A percentile compares a stretch with the other conserved stretches of the same genome.
Evolutionary conservation across 2,888 invertebrate species (phyloP).

Genomic region (Chaetoderma sp.): DNA sequence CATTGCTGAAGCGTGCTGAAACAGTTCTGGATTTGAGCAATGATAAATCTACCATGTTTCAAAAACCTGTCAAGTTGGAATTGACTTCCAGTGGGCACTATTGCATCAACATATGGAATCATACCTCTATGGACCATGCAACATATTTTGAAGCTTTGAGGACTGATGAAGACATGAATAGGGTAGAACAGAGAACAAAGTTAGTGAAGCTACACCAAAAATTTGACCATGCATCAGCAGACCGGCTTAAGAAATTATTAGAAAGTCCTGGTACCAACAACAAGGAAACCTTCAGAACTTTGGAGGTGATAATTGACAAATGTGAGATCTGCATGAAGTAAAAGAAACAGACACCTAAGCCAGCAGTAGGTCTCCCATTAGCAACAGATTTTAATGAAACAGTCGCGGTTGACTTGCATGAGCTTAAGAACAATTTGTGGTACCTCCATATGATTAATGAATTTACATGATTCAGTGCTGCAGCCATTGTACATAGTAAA

Average conservation of each 20-base stretch:
- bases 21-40: constrained; percentile 13
- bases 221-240: constrained; percentile 22
- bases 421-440: neutral
- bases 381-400: constrained; percentile 3
- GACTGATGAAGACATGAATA: constrained; percentile 1
- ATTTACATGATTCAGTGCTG: constrained; percentile 11
- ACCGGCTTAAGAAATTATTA: constrained; percentile 3
- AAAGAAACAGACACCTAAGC: constrained; percentile 11
- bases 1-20: constrained; percentile 17
- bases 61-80: constrained; percentile 15
- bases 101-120: constrained; percentile 10
- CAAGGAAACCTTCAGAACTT: neutral
- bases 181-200: neutral
- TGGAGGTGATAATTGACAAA: constrained; percentile 2
- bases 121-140: neutral
- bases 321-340: constrained; percentile 3
- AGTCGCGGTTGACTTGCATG: neutral
- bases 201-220: constrained; percentile 15
- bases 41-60: constrained; percentile 23
- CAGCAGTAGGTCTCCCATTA: constrained; percentile 13
- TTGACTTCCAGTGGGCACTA: constrained; percentile 27
- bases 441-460: constrained; percentile 18
- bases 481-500: neutral
- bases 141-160: neutral
- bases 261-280: neutral